A percentile compares a stretch with the other conserved stretches of the same genome.
These are phyloP conservation scores for Glyphotaelius pellucidus DNA, from an alignment of 2,888 invertebrate species.

Conservation along the genomic window DNA sequence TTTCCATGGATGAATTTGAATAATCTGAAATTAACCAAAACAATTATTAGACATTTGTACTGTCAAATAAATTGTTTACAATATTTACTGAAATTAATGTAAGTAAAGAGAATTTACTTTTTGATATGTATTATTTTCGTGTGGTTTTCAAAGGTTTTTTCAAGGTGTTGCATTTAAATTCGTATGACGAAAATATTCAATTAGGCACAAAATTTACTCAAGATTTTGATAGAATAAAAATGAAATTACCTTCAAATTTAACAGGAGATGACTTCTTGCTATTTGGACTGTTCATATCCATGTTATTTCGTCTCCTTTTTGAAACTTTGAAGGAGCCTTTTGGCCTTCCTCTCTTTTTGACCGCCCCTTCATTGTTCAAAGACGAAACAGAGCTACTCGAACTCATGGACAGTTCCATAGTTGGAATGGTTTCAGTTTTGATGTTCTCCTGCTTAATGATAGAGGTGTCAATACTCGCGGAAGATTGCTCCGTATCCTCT, in stretches of 20 bases:
- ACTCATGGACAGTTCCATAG: not conserved
- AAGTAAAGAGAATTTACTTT: not conserved
- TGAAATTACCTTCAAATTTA: constrained; percentile 36
- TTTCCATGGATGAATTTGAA: constrained; percentile 8
- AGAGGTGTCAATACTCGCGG: not conserved
- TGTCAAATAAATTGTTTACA: not conserved
- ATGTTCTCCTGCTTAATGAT: not conserved
- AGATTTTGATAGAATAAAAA: not conserved
- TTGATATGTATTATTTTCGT: not conserved
- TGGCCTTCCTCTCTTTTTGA: constrained; percentile 48
- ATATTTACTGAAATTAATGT: not conserved
- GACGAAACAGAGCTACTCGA: constrained; percentile 12
- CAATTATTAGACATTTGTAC: not conserved
- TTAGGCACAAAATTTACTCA: not conserved
- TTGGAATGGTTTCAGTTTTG: not conserved
- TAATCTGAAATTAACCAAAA: constrained; percentile 31
- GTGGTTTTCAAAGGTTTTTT: too few species aligned
- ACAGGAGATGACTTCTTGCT: constrained; percentile 4
- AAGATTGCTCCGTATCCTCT: too few species aligned
- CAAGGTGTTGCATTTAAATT: not conserved
- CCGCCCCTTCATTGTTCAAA: not conserved
- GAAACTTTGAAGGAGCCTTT: constrained; percentile 34
- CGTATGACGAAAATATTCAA: not conserved
- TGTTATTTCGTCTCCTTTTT: constrained; percentile 29
- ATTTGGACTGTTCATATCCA: not conserved